phyloP scores from a whole-genome alignment of 1,140 invertebrate genomes.

The Ceratina australensis region DNA sequence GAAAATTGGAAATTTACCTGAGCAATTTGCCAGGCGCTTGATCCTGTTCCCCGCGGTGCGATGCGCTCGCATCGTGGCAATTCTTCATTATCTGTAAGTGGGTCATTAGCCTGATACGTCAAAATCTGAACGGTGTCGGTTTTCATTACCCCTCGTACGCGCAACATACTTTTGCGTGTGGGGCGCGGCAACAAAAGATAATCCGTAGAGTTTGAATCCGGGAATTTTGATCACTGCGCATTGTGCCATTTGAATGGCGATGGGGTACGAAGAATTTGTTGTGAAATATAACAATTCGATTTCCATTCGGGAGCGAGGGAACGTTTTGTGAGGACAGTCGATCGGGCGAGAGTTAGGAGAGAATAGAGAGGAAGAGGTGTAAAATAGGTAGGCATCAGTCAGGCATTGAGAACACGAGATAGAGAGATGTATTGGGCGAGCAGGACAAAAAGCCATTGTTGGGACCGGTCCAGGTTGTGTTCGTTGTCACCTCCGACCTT shows the following conservation, averaged over 20 bases:
- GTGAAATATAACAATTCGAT: no score
- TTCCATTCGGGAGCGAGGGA: neutral
- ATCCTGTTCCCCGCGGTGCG: constrained; percentile 26
- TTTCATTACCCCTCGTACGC: neutral
- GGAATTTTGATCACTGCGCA: no score
- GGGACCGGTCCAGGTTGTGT: constrained; percentile 34
- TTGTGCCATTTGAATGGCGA: neutral
- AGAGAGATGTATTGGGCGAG: constrained; percentile 72
- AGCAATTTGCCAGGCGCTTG: constrained; percentile 60
- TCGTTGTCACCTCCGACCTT: constrained; percentile 56
- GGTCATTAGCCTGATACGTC: constrained; percentile 35
- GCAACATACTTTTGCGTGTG: neutral
- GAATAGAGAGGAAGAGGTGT: constrained; percentile 54
- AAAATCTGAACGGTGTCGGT: constrained; percentile 3
- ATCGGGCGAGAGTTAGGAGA: neutral
- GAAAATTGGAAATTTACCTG: constrained; percentile 68
- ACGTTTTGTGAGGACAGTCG: constrained; percentile 31
- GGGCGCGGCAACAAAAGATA: no score
- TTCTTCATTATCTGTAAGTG: constrained; percentile 60
- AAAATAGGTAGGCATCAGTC: constrained; percentile 72
- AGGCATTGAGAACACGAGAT: constrained; percentile 71
- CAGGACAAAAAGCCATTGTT: constrained; percentile 73
- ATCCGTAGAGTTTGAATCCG: no score
- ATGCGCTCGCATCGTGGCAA: constrained; percentile 31
- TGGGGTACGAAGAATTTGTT: neutral